phyloP scores from a whole-genome alignment of 1,140 invertebrate genomes.

The Eufriesea mexicana region DNA sequence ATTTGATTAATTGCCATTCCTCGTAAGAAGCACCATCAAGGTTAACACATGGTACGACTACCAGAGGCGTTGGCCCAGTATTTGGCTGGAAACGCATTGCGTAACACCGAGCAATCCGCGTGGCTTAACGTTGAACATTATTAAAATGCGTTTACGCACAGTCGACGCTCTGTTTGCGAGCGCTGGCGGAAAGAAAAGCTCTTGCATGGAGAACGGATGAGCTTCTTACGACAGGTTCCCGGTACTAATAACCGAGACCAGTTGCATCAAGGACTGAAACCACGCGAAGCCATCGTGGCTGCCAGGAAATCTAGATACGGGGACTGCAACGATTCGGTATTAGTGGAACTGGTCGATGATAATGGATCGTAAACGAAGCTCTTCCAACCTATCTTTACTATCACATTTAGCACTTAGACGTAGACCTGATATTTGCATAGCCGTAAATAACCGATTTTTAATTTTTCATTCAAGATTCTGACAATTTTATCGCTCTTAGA shows the following conservation, averaged over 20 bases:
- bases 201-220: background rate
- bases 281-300: background rate
- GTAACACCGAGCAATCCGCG: background rate
- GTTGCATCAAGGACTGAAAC: background rate
- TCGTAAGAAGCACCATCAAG: slow-evolving; percentile 2
- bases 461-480: too few species aligned
- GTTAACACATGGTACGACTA: slow-evolving; percentile 3
- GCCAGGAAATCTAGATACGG: background rate
- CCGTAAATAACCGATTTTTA: too few species aligned
- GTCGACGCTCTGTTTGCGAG: slow-evolving; percentile 11
- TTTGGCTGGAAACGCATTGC: slow-evolving; percentile 12
- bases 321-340: background rate
- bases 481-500: too few species aligned
- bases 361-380: background rate
- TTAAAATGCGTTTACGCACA: slow-evolving; percentile 5
- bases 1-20: slow-evolving; percentile 14
- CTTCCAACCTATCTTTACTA: too few species aligned
- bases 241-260: slow-evolving; percentile 7
- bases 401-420: too few species aligned
- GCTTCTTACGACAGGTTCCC: slow-evolving; percentile 18
- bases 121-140: background rate
- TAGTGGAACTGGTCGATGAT: background rate
- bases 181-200: slow-evolving; percentile 7
- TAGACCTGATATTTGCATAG: too few species aligned
- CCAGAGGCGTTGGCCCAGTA: background rate